Evolutionary conservation across 1,140 invertebrate species (phyloP), one percentile per base, ranked within the genome.

Genomic region (Drosophila pandora): DNA sequence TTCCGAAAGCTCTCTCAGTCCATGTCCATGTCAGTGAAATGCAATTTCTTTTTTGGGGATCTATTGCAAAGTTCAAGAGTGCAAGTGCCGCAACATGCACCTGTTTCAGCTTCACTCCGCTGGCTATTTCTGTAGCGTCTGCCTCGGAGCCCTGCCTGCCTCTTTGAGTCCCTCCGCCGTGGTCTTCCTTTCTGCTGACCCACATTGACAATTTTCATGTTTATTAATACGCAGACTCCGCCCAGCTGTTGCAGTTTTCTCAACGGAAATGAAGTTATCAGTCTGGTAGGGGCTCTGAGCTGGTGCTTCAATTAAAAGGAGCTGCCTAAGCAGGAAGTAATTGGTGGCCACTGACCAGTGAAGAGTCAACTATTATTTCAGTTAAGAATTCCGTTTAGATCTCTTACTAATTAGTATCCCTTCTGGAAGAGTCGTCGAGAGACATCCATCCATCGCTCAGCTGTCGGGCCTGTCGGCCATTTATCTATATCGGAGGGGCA

Each of bases 131-230:
- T 87, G 68, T 87, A 56, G 45, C 45, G 59, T 47, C 75, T 79
- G 62, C 53, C 45, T 60, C 48, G 22, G 60, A 43, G 41, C 13
- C 13, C n/a, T 41, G 17, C 39, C 32, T 12, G 17, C 17, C 17
- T 54, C 4, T 54, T 47, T 9, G 23, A 28, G 49, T 79, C 54
- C 43, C 59, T 62, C 63, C 56, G 83, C 65, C 70, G 76, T 81
- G 49, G 75, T 81, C 79, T 28, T 37, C 3, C 10, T 49, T 39
- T 21, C 22, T 37, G 23, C 41, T 75, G 82, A 87, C 82, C 83
- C 82, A 87, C 82, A 87, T 88, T 88, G 83, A 89, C 83, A 83
- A 87, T 88, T 81, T 77, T 62, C 39, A 58, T 50, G 67, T 85
- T 88, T 88, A 88, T 89, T 89, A 88, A 89, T 87, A 81, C 47